Evolutionary conservation across 2,113 vertebrate species (phyloP), one percentile per base, ranked within the genome.

Genomic region (Pandion haliaetus): DNA sequence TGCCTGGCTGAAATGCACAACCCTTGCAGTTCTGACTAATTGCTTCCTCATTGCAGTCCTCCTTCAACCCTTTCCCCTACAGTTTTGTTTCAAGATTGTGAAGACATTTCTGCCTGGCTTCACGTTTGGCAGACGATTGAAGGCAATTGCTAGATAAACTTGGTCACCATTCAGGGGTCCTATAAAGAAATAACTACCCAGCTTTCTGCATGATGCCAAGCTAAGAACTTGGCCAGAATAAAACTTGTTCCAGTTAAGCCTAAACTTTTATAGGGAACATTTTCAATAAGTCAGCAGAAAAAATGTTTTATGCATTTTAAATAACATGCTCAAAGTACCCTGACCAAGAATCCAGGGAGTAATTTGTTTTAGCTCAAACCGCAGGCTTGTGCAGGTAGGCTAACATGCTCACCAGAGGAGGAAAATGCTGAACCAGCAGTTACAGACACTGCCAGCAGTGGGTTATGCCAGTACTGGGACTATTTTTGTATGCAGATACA

Each of bases 221-320:
- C 49, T 8, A 93, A 61, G 95, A 28, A 24, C 47, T 73, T 90
- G 95, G 29, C 80, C 94, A 95, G 94, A 82, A 85, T 79, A 94
- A 94, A 95, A 90, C 11, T 40, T 91, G 19, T 67, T 91, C 57
- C 36, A 49, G 2, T 72, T 82, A 91, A 88, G n/a, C 58, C 49
- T 65, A 86, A 67, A 92, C 47, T 93, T 86, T 94, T 74, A 44
- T 67, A 38, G 45, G 44, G 34, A 71, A 90, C 10, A 74, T 24
- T 95, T 95, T 61, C 55, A 23, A 67, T 52, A 94, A 80, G 12
- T 90, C 72, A 96, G 63, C 73, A 95, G 45, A 94, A 96, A 85
- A 45, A 78, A 28, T 25, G 5, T 17, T 80, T 95, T 95, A 85
- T 93, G 12, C 31, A 58, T 95, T 87, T 94, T 91, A 81, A 88